Evolutionary conservation across 2,888 invertebrate species (phyloP).

Genomic region (Chloroclystis v-ata): DNA sequence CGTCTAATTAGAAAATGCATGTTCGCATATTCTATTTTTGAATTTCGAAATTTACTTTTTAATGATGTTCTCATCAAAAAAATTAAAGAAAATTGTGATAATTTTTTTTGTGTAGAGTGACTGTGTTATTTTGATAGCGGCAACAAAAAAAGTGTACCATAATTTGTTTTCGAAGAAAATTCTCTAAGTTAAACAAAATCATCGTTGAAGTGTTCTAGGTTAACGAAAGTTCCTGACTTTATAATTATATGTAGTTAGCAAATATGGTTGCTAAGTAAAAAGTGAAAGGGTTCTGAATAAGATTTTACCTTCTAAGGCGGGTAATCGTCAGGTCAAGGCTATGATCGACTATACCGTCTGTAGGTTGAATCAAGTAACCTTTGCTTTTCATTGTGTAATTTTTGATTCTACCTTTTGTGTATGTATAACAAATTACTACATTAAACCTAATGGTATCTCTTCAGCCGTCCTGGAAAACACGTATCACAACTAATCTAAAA

Average conservation of each 20-base stretch:
- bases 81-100: background rate
- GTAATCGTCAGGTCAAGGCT: slow-evolving; percentile 16
- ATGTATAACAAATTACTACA: no score
- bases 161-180: no score
- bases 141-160: no score
- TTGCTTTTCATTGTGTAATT: slow-evolving; percentile 1
- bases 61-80: no score
- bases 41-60: no score
- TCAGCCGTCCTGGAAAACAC: no score
- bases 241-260: background rate
- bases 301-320: background rate
- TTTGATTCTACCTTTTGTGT: background rate
- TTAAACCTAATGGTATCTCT: no score
- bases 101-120: background rate
- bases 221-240: background rate
- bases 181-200: no score
- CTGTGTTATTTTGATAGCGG: no score
- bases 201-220: no score
- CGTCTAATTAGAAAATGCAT: background rate
- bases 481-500: no score
- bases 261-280: slow-evolving; percentile 9
- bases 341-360: slow-evolving; percentile 5
- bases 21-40: no score
- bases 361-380: slow-evolving; percentile 13
- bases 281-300: slow-evolving; percentile 5